phyloP scores from a whole-genome alignment of 1,140 invertebrate species.

The Aphidius ervi region DNA sequence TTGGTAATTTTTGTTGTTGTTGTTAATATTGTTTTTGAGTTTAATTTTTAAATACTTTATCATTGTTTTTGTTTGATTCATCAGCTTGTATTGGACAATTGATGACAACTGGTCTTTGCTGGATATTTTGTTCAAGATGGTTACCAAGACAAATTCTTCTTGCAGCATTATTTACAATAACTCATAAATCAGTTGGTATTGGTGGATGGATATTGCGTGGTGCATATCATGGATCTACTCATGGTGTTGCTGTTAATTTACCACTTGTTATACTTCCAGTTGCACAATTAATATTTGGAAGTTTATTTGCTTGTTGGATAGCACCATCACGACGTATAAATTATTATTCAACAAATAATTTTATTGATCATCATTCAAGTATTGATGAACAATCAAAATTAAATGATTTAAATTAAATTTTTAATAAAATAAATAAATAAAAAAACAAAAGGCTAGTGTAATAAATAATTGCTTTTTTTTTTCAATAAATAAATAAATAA shows the following conservation, averaged over 20 bases:
- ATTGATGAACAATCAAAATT: too few relatives aligned
- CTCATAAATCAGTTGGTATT: conserved; percentile 46
- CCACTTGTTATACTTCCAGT: conserved; percentile 45
- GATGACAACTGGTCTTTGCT: conserved; percentile 42
- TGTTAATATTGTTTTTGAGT: conserved; percentile 3
- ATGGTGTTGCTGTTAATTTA: conserved; percentile 43
- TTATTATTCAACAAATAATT: too few relatives aligned
- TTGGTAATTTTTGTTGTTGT: conserved; percentile 31
- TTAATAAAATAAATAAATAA: too few relatives aligned
- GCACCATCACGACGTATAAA: conserved; percentile 27
- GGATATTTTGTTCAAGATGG: conserved; percentile 45
- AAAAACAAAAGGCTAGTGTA: too few relatives aligned
- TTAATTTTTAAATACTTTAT: conserved; percentile 17
- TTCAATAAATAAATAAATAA: not conserved
- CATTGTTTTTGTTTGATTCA: conserved; percentile 22
- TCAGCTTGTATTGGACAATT: conserved; percentile 44
- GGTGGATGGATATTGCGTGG: conserved; percentile 46
- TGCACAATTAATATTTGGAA: conserved; percentile 46
- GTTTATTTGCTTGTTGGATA: conserved; percentile 45
- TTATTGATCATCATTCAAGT: too few relatives aligned
- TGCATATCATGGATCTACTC: conserved; percentile 41
- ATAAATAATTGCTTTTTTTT: too few relatives aligned
- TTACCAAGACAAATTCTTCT: conserved; percentile 38
- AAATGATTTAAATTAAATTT: too few relatives aligned
- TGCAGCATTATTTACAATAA: conserved; percentile 45